These are phyloP conservation scores for Pemphredon lugubris DNA, from an alignment of 2,888 invertebrate species.

Conservation along the genomic window DNA sequence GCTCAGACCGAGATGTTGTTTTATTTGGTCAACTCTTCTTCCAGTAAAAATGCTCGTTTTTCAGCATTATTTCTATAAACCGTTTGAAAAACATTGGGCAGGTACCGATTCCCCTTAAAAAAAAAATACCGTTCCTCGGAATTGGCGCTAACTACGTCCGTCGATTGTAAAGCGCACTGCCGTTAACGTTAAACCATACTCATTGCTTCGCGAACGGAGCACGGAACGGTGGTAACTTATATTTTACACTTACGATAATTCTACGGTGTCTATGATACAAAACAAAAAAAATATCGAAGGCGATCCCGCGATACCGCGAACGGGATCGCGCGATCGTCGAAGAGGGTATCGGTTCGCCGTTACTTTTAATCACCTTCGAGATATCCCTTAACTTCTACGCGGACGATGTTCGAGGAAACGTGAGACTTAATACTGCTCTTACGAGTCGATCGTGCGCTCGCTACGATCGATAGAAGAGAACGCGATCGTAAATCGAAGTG, in stretches of 20 bases:
- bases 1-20: no score
- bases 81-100: no score
- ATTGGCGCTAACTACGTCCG: not conserved
- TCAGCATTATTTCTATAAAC: no score
- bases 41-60: no score
- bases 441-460: constrained; percentile 17
- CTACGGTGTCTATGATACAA: constrained; percentile 55
- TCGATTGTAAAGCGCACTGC: no score
- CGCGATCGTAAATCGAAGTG: constrained; percentile 1
- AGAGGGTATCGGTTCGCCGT: no score
- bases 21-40: no score
- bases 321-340: no score
- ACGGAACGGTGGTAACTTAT: constrained; percentile 61
- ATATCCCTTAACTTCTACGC: constrained; percentile 34
- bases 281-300: constrained; percentile 16
- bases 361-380: constrained; percentile 12
- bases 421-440: constrained; percentile 72
- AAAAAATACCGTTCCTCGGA: not conserved
- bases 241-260: constrained; percentile 41
- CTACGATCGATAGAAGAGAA: constrained; percentile 8
- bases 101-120: no score
- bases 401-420: constrained; percentile 44
- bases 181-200: not conserved
- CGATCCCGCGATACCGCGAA: constrained; percentile 1
- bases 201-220: constrained; percentile 16